These are phyloP conservation scores for Acleris emargana DNA, from an alignment of 2,888 invertebrate species.

Conservation along the genomic window DNA sequence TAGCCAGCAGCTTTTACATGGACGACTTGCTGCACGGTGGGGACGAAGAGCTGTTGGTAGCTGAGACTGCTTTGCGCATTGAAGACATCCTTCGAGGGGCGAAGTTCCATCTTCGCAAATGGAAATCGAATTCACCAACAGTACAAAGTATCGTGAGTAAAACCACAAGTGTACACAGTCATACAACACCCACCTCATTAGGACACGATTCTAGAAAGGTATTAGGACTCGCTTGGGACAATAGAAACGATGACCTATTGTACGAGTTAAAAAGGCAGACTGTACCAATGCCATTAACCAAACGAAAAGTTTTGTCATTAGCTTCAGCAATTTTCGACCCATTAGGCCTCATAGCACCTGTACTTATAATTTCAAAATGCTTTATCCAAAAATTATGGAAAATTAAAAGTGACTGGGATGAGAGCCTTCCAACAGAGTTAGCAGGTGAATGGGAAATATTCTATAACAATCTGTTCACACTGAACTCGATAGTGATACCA, in stretches of 20 bases:
- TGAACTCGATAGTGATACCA: slow-evolving; percentile 10
- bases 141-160: neutral
- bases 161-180: neutral
- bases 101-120: slow-evolving; percentile 29
- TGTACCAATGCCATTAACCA: slow-evolving; percentile 2
- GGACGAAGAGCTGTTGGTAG: slow-evolving; percentile 1
- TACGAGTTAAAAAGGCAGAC: slow-evolving; percentile 1
- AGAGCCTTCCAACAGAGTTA: neutral
- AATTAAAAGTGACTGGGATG: slow-evolving; percentile 3
- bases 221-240: slow-evolving; percentile 12
- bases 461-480: slow-evolving; percentile 3
- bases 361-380: slow-evolving; percentile 6
- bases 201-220: slow-evolving; percentile 4
- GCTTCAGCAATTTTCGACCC: slow-evolving; percentile 7
- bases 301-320: slow-evolving; percentile 7
- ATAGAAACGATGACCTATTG: neutral
- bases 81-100: slow-evolving; percentile 10
- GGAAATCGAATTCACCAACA: slow-evolving; percentile 31
- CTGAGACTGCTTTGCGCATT: slow-evolving; percentile 6
- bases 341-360: slow-evolving; percentile 2
- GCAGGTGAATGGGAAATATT: slow-evolving; percentile 3
- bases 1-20: slow-evolving; percentile 1
- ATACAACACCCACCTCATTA: neutral
- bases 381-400: slow-evolving; percentile 11
- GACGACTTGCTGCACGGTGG: slow-evolving; percentile 5